phyloP scores from a whole-genome alignment of 2,113 vertebrate genomes.

The Pelobates fuscus region DNA sequence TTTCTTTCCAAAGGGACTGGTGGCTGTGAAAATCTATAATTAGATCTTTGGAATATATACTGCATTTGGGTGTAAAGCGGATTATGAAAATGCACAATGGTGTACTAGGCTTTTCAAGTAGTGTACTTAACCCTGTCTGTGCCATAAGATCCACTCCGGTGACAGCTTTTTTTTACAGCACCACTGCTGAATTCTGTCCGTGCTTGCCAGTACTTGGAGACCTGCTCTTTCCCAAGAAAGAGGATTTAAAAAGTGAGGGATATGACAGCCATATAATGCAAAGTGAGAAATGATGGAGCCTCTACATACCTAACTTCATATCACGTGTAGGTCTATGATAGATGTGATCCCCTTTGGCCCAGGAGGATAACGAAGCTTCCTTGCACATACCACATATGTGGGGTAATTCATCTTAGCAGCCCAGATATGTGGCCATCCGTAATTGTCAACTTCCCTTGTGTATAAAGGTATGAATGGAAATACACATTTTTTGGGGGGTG shows the following conservation, averaged over 20 bases:
- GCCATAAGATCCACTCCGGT: not conserved
- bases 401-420: not conserved
- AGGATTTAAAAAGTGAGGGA: not conserved
- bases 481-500: too few species aligned
- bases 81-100: slow-evolving; percentile 59
- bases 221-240: not conserved
- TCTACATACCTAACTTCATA: not conserved
- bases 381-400: not conserved
- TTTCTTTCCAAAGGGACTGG: slow-evolving; percentile 75
- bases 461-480: not conserved
- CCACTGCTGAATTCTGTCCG: not conserved
- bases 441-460: not conserved
- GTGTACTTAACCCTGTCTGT: slow-evolving; percentile 43
- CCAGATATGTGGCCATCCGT: not conserved
- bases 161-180: slow-evolving; percentile 2
- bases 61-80: slow-evolving; percentile 63
- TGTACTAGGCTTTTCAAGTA: slow-evolving; percentile 49
- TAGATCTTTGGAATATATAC: slow-evolving; percentile 73
- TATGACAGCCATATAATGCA: not conserved
- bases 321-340: not conserved
- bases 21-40: slow-evolving; percentile 79
- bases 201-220: not conserved
- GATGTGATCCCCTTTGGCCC: not conserved
- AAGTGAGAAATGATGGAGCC: not conserved
- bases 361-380: not conserved